A percentile compares a stretch with the other conserved stretches of the same genome.
Evolutionary conservation across 2,888 invertebrate genomes (phyloP).

Genomic region (Malthinus flaveolus): DNA sequence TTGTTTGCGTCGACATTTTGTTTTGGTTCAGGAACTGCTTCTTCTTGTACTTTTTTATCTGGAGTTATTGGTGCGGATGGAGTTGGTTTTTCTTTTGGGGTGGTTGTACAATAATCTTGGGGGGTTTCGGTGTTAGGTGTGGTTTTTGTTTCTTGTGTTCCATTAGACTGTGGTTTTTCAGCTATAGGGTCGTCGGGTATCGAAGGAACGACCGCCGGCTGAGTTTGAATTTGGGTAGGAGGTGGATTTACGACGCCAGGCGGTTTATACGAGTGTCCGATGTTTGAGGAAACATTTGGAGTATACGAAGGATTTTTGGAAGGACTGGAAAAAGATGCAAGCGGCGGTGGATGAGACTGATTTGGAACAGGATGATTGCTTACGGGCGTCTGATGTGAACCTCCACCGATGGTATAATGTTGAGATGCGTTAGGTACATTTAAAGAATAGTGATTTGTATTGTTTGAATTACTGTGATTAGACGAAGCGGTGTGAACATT

Average conservation of each 20-base stretch:
- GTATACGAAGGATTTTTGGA: slow-evolving; percentile 44
- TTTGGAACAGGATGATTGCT: slow-evolving; percentile 47
- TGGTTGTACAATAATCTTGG: slow-evolving; percentile 40
- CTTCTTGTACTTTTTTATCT: slow-evolving; percentile 6
- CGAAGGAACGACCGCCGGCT: slow-evolving; percentile 52
- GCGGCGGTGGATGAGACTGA: slow-evolving; percentile 35
- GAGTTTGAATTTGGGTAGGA: slow-evolving; percentile 48
- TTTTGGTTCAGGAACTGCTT: slow-evolving; percentile 31
- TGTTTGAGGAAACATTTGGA: slow-evolving; percentile 44
- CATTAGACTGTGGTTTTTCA: slow-evolving; percentile 49
- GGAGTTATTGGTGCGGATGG: slow-evolving; percentile 18
- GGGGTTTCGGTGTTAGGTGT: slow-evolving; percentile 33
- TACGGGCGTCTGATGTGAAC: slow-evolving; percentile 38
- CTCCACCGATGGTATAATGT: slow-evolving; percentile 37
- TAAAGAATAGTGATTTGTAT: slow-evolving; percentile 44
- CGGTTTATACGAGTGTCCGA: slow-evolving; percentile 42
- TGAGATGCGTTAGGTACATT: slow-evolving; percentile 44
- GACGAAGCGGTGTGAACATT: slow-evolving; percentile 11
- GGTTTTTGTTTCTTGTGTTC: slow-evolving; percentile 43
- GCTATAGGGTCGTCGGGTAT: slow-evolving; percentile 33
- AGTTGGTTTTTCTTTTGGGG: slow-evolving; percentile 23
- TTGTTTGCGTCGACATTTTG: slow-evolving; percentile 17
- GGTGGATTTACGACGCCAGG: slow-evolving; percentile 37
- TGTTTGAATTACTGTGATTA: slow-evolving; percentile 35
- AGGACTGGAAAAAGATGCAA: slow-evolving; percentile 41